These are phyloP conservation scores for Lamellibrachia satsuma DNA, from an alignment of 2,888 invertebrate species.

Conservation along the genomic window DNA sequence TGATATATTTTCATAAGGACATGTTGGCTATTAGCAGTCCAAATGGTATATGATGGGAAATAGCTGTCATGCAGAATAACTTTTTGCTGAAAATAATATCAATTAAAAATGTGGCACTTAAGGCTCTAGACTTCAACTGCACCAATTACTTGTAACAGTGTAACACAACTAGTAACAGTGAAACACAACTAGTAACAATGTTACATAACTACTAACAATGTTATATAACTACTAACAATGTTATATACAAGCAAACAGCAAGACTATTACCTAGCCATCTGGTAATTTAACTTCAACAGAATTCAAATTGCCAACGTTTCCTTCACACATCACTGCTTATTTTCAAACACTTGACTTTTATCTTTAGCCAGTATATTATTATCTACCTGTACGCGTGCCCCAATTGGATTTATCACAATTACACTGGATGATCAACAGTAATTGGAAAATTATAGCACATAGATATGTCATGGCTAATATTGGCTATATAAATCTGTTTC, in stretches of 20 bases:
- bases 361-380: background rate
- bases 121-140: background rate
- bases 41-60: background rate
- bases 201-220: background rate
- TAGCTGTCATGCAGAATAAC: background rate
- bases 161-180: background rate
- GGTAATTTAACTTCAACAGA: background rate
- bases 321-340: background rate
- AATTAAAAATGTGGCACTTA: background rate
- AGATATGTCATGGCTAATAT: background rate
- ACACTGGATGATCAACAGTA: conserved; percentile 1
- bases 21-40: background rate
- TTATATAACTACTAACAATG: background rate
- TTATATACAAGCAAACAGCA: background rate
- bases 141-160: background rate
- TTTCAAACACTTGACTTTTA: background rate
- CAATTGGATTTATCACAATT: background rate
- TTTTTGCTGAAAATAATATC: background rate
- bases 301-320: background rate
- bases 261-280: background rate
- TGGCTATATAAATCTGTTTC: background rate
- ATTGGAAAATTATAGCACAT: background rate
- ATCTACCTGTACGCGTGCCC: background rate
- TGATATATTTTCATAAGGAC: no score
- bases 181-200: background rate